Conservation (phyloP, 2,888 invertebrate species). For the Clivina fossor region DNA sequence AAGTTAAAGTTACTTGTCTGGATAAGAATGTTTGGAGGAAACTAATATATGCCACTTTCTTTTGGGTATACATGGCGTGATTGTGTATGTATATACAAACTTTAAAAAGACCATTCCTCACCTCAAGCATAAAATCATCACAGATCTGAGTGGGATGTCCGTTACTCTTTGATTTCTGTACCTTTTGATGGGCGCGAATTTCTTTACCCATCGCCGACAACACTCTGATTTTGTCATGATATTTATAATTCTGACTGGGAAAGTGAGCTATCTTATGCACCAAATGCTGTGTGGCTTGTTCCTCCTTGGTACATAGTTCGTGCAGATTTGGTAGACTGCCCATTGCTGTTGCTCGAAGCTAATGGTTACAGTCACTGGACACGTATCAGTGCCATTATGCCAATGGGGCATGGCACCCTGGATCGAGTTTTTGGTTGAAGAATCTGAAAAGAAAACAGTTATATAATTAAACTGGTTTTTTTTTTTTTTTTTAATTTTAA, state of each 20-base stretch:
- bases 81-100: no score
- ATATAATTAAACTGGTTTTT: no score
- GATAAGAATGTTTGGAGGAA: no score
- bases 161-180: conserved; percentile 48
- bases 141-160: conserved; percentile 47
- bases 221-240: conserved; percentile 47
- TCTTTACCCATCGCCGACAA: conserved; percentile 41
- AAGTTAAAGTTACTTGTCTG: no score
- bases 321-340: conserved; percentile 68
- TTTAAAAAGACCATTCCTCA: conserved; percentile 35
- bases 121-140: conserved; percentile 49
- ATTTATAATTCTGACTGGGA: conserved; percentile 43
- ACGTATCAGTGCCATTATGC: background rate
- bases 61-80: no score
- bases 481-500: no score
- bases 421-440: no score
- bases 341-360: conserved; percentile 50
- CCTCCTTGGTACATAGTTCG: conserved; percentile 56
- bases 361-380: background rate
- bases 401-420: no score
- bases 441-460: background rate
- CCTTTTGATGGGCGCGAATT: conserved; percentile 47
- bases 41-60: no score
- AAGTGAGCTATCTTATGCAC: conserved; percentile 35
- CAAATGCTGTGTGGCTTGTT: conserved; percentile 15